These are phyloP conservation scores for Drosophila bocqueti DNA, from an alignment of 1,140 invertebrate species.

Conservation along the genomic window DNA sequence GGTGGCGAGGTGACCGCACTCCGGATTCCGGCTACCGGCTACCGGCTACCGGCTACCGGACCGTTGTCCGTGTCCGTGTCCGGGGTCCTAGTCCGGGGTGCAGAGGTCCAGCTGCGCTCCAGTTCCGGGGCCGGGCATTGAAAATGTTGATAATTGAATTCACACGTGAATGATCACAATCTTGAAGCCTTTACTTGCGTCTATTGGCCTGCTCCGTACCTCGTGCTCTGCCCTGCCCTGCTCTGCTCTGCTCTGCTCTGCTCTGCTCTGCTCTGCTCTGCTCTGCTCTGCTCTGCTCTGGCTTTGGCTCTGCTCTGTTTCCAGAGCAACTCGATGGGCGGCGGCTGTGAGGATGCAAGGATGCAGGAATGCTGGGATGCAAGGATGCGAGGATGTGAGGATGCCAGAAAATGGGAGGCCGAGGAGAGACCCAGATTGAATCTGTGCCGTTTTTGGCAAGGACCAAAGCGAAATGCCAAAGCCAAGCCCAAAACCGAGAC, in stretches of 20 bases:
- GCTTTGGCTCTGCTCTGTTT: neutral
- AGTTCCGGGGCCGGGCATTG: constrained; percentile 43
- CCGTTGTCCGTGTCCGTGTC: neutral
- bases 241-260: too few species aligned
- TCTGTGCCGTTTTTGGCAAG: constrained; percentile 52
- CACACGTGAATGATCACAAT: constrained; percentile 82
- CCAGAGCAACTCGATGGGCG: neutral
- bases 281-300: too few species aligned
- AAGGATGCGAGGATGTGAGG: neutral
- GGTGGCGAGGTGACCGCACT: constrained; percentile 25
- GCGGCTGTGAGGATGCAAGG: neutral
- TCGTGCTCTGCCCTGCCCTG: too few species aligned
- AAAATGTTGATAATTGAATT: constrained; percentile 82
- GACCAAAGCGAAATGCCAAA: constrained; percentile 39
- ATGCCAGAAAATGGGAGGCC: constrained; percentile 4
- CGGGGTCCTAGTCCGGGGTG: neutral
- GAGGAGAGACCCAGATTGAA: constrained; percentile 55
- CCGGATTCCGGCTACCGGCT: neutral
- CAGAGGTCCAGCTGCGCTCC: constrained; percentile 14
- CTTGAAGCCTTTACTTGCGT: constrained; percentile 67
- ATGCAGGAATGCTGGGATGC: neutral
- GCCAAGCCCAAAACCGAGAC: constrained; percentile 48
- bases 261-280: too few species aligned
- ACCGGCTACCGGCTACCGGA: constrained; percentile 2
- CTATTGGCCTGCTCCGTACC: constrained; percentile 26